Evolutionary conservation across 2,113 vertebrate species (phyloP).

Genomic region (Notarius lentiginosus): DNA sequence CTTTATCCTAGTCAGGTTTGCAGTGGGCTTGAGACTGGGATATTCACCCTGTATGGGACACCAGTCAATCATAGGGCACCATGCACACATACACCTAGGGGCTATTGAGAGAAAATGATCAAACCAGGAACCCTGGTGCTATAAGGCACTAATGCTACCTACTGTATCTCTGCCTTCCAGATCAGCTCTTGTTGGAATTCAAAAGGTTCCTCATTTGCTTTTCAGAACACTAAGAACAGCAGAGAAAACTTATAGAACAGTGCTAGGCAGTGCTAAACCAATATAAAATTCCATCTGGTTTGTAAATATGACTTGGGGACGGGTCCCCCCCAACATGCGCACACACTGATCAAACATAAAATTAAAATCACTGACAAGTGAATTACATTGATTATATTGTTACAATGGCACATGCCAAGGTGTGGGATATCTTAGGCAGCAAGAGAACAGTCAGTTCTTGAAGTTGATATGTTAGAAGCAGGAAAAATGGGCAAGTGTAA

Average conservation of each 20-base stretch:
- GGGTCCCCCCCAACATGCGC: too few relatives aligned
- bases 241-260: not conserved
- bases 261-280: not conserved
- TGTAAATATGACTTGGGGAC: not conserved
- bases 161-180: not conserved
- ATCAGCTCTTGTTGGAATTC: not conserved
- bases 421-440: too few relatives aligned
- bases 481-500: too few relatives aligned
- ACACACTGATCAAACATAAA: too few relatives aligned
- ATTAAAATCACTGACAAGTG: too few relatives aligned
- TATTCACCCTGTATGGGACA: not conserved
- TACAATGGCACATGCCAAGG: too few relatives aligned
- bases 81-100: not conserved
- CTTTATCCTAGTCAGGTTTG: not conserved
- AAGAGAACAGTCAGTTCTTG: too few relatives aligned
- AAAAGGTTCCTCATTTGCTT: conserved; percentile 3
- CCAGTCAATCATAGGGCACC: not conserved
- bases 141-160: not conserved
- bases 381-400: too few relatives aligned
- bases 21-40: not conserved
- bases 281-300: not conserved
- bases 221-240: not conserved
- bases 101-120: not conserved
- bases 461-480: too few relatives aligned
- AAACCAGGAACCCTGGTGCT: not conserved